Evolutionary conservation across 2,113 vertebrate genomes (phyloP).

Genomic region (Oreochromis tanganicae): DNA sequence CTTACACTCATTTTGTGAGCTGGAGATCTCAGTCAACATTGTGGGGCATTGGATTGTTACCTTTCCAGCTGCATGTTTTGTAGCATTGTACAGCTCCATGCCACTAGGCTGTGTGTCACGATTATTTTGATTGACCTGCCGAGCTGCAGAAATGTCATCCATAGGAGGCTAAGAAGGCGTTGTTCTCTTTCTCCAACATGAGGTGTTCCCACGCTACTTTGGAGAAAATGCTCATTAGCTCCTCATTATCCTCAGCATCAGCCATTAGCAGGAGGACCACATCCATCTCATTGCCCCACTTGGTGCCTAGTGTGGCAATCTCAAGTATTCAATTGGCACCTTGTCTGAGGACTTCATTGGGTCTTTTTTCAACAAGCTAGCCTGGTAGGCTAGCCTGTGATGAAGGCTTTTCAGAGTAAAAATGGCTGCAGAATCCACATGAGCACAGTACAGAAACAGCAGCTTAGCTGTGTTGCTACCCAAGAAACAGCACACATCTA

Average conservation of each 20-base stretch:
- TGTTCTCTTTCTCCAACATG: not conserved
- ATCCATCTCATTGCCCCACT: not conserved
- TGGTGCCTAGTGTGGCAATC: not conserved
- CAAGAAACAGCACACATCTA: not conserved
- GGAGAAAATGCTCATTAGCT: not conserved
- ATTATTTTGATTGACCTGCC: not conserved
- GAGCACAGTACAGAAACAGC: not conserved
- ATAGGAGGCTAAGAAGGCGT: not conserved
- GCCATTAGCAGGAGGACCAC: not conserved
- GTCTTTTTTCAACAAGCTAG: not conserved
- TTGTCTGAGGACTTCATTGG: not conserved
- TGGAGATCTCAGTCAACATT: not conserved
- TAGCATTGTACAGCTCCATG: not conserved
- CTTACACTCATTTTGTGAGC: not conserved
- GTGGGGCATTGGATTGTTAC: not conserved
- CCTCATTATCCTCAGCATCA: not conserved
- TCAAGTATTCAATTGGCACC: not conserved
- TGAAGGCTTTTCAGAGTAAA: not conserved
- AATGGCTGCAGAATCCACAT: not conserved
- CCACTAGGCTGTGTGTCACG: not conserved
- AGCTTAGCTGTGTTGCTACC: not conserved
- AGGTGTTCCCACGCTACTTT: not conserved
- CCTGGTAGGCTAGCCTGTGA: not conserved
- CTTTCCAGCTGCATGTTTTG: not conserved
- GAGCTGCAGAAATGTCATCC: not conserved